A percentile compares a stretch with the other conserved stretches of the same genome.
phyloP scores from a whole-genome alignment of 1,140 invertebrate genomes.

The Asbolus verrucosus region DNA sequence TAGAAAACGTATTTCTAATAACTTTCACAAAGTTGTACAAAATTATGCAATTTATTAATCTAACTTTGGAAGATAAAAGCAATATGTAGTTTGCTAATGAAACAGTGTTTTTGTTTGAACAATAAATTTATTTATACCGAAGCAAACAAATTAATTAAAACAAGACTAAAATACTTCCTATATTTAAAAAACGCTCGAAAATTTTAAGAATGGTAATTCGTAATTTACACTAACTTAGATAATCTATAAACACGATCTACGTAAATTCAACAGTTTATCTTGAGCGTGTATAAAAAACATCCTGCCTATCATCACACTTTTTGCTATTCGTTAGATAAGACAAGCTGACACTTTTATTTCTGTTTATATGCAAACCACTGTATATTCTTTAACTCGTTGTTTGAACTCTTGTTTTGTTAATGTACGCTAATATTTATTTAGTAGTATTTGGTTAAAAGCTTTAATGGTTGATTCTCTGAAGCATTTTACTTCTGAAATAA shows the following conservation, averaged over 20 bases:
- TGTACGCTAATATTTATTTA: constrained; percentile 8
- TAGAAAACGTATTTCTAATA: no score
- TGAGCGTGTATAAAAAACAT: constrained; percentile 13
- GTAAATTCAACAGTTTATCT: constrained; percentile 1
- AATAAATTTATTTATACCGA: constrained; percentile 8
- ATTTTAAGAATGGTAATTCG: not conserved
- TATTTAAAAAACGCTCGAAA: constrained; percentile 4
- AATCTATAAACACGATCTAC: no score
- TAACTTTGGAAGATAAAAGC: constrained; percentile 13
- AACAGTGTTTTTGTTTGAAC: constrained; percentile 19
- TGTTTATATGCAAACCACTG: constrained; percentile 9
- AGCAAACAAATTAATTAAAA: constrained; percentile 11
- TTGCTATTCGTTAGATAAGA: constrained; percentile 10
- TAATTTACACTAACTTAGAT: no score
- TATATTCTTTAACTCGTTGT: constrained; percentile 6
- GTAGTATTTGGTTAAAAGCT: constrained; percentile 14
- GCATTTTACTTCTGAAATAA: constrained; percentile 7
- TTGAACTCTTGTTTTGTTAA: constrained; percentile 3
- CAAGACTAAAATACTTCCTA: not conserved
- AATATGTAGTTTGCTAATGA: constrained; percentile 7
- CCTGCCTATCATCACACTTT: constrained; percentile 8
- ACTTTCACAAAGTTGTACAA: no score
- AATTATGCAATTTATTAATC: constrained; percentile 10
- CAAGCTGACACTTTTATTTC: constrained; percentile 21
- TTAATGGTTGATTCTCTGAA: not conserved